A percentile compares a stretch with the other conserved stretches of the same genome.
Evolutionary conservation across 2,113 vertebrate species (phyloP).

Genomic region (Megaceryle maxima): DNA sequence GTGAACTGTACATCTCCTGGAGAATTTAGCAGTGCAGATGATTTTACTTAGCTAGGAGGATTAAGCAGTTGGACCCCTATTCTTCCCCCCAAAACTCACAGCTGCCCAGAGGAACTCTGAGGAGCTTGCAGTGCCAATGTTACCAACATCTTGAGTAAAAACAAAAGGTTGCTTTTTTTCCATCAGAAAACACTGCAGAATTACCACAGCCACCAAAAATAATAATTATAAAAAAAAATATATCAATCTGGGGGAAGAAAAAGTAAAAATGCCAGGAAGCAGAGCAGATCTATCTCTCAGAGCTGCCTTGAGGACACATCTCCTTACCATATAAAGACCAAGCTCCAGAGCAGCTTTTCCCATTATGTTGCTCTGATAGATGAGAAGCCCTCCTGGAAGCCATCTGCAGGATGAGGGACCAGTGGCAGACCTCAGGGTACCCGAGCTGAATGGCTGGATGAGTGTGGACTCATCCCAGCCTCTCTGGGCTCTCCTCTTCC

Average conservation of each 20-base stretch:
- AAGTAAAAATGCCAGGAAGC: neutral
- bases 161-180: neutral
- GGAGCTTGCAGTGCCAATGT: neutral
- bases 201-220: neutral
- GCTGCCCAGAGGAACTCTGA: neutral
- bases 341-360: neutral
- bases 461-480: neutral
- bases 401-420: neutral
- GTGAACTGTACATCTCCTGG: slow-evolving; percentile 55
- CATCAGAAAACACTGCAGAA: neutral
- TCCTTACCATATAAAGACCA: neutral
- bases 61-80: neutral
- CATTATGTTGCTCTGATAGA: accelerated
- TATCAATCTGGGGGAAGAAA: neutral
- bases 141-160: neutral
- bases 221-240: neutral
- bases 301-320: neutral
- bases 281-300: neutral
- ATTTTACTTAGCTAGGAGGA: slow-evolving; percentile 67
- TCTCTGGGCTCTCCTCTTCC: neutral
- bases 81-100: neutral
- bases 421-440: neutral
- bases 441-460: neutral
- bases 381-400: neutral
- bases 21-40: slow-evolving; percentile 55